phyloP scores from a whole-genome alignment of 2,888 invertebrate species.

The Macropis europaea region DNA sequence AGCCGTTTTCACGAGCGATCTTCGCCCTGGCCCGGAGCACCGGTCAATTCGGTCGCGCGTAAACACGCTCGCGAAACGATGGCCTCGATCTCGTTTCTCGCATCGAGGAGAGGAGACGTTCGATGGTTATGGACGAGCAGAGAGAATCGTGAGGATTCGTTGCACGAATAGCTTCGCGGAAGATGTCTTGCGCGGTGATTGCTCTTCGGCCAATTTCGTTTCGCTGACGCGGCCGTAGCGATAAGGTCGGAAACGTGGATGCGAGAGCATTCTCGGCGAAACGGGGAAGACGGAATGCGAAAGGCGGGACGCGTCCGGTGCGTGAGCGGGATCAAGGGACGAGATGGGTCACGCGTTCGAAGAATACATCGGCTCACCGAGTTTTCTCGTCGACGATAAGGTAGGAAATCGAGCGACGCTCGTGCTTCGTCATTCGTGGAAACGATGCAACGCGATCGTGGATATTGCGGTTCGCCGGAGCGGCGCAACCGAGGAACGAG shows the following conservation, averaged over 20 bases:
- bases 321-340: no score
- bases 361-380: no score
- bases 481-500: no score
- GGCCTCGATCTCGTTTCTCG: slow-evolving; percentile 7
- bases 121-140: neutral
- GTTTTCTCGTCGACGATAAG: no score
- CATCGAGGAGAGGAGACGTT: slow-evolving; percentile 6
- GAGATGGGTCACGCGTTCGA: no score
- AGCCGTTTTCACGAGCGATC: neutral
- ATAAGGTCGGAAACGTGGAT: slow-evolving; percentile 40
- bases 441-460: neutral
- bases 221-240: slow-evolving; percentile 60
- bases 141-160: slow-evolving; percentile 6
- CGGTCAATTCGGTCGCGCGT: neutral
- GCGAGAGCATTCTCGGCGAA: slow-evolving; percentile 14
- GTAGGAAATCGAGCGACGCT: neutral
- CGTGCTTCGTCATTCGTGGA: neutral
- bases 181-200: slow-evolving; percentile 14
- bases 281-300: neutral
- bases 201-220: slow-evolving; percentile 61
- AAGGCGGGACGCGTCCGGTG: neutral
- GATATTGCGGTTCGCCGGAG: neutral
- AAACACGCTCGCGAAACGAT: neutral
- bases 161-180: slow-evolving; percentile 33
- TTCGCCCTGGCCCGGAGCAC: neutral